phyloP scores from a whole-genome alignment of 2,113 vertebrate species.

The Clarias batrachus region DNA sequence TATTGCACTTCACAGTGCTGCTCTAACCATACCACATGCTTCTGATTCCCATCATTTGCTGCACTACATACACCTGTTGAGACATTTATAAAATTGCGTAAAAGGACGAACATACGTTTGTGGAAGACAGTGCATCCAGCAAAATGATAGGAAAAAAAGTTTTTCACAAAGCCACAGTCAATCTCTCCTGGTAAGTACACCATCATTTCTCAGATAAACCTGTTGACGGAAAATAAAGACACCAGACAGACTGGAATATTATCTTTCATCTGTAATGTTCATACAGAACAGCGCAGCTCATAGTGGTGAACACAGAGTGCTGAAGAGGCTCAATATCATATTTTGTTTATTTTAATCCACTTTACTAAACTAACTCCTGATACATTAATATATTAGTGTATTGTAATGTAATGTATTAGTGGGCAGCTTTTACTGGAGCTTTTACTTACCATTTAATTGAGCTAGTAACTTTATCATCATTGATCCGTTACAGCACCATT shows the following conservation, averaged over 20 bases:
- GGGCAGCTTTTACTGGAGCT: background rate
- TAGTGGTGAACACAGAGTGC: background rate
- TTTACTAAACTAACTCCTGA: background rate
- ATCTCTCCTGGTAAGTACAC: background rate
- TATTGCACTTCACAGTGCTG: background rate
- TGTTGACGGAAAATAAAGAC: background rate
- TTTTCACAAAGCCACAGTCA: background rate
- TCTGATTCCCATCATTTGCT: background rate
- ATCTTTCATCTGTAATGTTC: background rate
- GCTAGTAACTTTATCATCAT: background rate
- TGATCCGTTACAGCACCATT: background rate
- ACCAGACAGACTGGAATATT: background rate
- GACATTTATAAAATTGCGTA: background rate
- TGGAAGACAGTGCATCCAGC: background rate
- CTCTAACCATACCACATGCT: background rate
- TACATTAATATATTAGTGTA: background rate
- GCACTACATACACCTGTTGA: background rate
- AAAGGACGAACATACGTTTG: background rate
- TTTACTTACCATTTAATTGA: background rate
- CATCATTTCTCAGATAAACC: background rate
- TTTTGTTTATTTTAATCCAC: conserved; percentile 1
- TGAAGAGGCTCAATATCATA: background rate
- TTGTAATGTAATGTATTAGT: no score
- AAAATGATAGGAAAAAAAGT: background rate
- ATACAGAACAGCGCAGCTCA: background rate